Base-by-base conservation (phyloP, 2,888 invertebrate species). In the Tholera decimalis region DNA sequence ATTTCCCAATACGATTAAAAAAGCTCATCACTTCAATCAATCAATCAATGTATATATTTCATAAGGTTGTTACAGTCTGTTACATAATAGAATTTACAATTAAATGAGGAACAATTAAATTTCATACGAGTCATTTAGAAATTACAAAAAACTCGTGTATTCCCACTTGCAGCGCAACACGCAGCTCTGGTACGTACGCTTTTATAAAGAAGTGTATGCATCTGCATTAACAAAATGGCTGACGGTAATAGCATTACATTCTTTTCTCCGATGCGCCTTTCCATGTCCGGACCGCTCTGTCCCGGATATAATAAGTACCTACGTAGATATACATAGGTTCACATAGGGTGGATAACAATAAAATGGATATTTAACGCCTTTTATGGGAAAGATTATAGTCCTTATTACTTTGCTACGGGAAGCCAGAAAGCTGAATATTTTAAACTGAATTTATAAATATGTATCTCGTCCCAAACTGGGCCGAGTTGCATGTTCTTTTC, bases 171-270 rank as follows among this genome's bases (percentile, higher is more conserved):
- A 28, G 65, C 28, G 50, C 50, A 30, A 59, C 73, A 64, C 66
- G 64, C 76, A 76, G 53, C 46, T 24, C 30, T 11, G 15, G 57
- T 58, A 65, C 63, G 51, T 51, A 72, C 67, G 54, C 73, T 75
- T 80, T 77, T 62, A 77, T 78, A 79, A 67, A 70, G 72, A 75
- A 79, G 66, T 72, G 70, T 83, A 77, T 85, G 86, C 85, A 86
- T 84, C 83, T 87, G 86, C 88, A 88, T 89, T 89, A 87, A 86
- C 85, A 86, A 86, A 88, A 89, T 85, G 85, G 85, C 82, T 79
- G 69, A 53, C 77, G 61, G 77, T 87, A 88, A 89, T 85, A 83
- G 71, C 81, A 85, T 88, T 85, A 85, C 82, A 77, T 83, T 82
- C 79, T 83, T 83, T 77, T 39, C 75, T 73, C 66, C 59, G 69